Evolutionary conservation across 1,140 invertebrate genomes (phyloP).

Genomic region (Oncopodura yosiiana): DNA sequence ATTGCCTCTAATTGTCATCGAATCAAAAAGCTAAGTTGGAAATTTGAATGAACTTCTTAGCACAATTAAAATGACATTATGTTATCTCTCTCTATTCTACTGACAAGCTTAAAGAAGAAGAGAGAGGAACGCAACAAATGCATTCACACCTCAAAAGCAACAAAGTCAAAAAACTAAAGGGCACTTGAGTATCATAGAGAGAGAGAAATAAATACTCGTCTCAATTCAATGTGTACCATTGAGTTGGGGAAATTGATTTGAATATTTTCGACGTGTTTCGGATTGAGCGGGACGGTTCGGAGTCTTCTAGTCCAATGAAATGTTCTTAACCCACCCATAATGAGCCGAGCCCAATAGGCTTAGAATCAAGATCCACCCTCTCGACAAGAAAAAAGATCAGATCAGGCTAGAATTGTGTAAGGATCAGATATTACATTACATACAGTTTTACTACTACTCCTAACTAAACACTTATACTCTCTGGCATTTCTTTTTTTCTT

Average conservation of each 20-base stretch:
- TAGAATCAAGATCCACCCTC: constrained; percentile 3
- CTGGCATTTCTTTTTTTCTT: too few species aligned
- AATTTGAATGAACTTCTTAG: too few species aligned
- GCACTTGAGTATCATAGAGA: too few species aligned
- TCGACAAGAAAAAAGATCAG: background rate
- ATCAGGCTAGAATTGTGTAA: background rate
- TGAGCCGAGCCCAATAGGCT: background rate
- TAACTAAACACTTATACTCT: too few species aligned
- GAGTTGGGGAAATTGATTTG: constrained; percentile 30
- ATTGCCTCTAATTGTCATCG: too few species aligned
- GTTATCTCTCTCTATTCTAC: too few species aligned
- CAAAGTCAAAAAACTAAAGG: too few species aligned
- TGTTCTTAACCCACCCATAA: constrained; percentile 5
- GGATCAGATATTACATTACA: constrained; percentile 1
- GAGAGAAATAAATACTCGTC: background rate
- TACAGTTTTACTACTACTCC: background rate
- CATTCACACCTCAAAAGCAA: too few species aligned
- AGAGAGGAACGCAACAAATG: too few species aligned
- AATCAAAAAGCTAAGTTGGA: too few species aligned
- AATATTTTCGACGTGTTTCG: constrained; percentile 18
- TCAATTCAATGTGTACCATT: background rate
- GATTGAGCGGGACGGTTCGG: constrained; percentile 19
- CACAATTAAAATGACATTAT: too few species aligned
- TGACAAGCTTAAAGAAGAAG: too few species aligned
- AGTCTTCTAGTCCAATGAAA: constrained; percentile 9